These are phyloP conservation scores for Misgurnus mizolepis DNA, from an alignment of 2,113 vertebrate genomes.

Conservation along the genomic window DNA sequence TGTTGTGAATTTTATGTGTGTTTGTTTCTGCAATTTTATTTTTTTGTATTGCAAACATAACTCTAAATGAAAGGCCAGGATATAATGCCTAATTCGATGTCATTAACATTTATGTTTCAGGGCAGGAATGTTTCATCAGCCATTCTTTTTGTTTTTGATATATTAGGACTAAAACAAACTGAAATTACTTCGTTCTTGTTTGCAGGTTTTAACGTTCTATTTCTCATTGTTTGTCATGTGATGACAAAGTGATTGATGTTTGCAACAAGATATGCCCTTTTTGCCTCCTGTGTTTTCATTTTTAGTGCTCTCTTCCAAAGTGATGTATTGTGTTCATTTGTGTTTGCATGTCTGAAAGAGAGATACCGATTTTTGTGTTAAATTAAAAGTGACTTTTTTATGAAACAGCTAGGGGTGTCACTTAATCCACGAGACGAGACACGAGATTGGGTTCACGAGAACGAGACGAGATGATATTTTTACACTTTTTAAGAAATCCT, in stretches of 20 bases:
- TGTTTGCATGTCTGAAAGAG: neutral
- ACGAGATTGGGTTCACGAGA: too few relatives aligned
- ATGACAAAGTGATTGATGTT: neutral
- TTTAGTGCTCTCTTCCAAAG: neutral
- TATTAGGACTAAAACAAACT: neutral
- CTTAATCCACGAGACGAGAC: too few relatives aligned
- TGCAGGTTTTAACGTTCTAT: neutral
- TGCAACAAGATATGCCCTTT: neutral
- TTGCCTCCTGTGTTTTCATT: neutral
- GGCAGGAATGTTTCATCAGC: neutral
- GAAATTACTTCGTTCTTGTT: neutral
- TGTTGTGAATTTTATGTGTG: neutral
- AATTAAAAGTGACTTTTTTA: neutral
- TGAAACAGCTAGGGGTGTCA: neutral
- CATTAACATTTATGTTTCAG: conserved; percentile 16
- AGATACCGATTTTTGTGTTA: neutral
- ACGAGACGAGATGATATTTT: too few relatives aligned
- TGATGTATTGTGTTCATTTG: neutral
- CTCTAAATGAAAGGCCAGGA: neutral
- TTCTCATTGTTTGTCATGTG: neutral
- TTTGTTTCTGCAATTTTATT: neutral
- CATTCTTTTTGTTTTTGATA: neutral
- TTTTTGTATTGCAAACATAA: neutral
- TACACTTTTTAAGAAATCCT: too few relatives aligned
- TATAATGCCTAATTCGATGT: conserved; percentile 23